These are phyloP conservation scores for Osmerus eperlanus DNA, from an alignment of 2,113 vertebrate genomes.

Conservation along the genomic window DNA sequence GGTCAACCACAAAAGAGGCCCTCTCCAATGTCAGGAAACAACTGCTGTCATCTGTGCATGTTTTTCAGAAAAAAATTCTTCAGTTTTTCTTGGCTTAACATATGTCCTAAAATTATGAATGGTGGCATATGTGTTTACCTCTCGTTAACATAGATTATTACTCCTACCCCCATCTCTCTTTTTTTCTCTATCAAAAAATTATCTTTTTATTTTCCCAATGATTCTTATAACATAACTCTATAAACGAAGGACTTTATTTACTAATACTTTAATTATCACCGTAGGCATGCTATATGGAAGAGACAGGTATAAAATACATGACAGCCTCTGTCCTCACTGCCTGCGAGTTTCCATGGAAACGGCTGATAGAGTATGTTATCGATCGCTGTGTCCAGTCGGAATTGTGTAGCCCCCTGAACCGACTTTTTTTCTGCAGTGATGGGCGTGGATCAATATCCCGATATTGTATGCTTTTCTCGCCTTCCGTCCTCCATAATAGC, in stretches of 20 bases:
- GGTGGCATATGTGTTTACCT: too few species aligned
- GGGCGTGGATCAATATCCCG: conserved; percentile 79
- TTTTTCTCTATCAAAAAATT: conserved; percentile 27
- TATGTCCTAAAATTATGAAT: too few species aligned
- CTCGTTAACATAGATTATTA: too few species aligned
- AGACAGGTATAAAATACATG: conserved; percentile 76
- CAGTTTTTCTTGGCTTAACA: conserved; percentile 14
- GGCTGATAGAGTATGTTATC: conserved; percentile 83
- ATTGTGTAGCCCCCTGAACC: conserved; percentile 64
- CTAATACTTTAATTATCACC: conserved; percentile 70
- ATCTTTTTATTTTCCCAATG: too few species aligned
- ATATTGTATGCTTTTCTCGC: conserved; percentile 77
- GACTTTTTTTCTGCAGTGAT: conserved; percentile 78
- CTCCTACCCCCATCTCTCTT: conserved; percentile 8
- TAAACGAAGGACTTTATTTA: conserved; percentile 37
- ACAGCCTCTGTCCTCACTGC: conserved; percentile 75
- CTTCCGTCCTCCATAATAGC: conserved; percentile 67
- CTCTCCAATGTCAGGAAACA: conserved; percentile 47
- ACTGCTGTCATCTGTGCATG: conserved; percentile 45
- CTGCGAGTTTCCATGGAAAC: conserved; percentile 80
- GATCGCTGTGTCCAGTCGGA: conserved; percentile 78
- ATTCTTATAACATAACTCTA: too few species aligned
- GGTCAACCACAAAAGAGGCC: conserved; percentile 69
- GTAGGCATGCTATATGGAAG: conserved; percentile 55
- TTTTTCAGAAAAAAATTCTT: conserved; percentile 30